Percentiles rank a stretch among this genome's conserved stretches.
Conservation (phyloP, 2,797 vertebrate species). For the Rhynchotus rufescens region DNA sequence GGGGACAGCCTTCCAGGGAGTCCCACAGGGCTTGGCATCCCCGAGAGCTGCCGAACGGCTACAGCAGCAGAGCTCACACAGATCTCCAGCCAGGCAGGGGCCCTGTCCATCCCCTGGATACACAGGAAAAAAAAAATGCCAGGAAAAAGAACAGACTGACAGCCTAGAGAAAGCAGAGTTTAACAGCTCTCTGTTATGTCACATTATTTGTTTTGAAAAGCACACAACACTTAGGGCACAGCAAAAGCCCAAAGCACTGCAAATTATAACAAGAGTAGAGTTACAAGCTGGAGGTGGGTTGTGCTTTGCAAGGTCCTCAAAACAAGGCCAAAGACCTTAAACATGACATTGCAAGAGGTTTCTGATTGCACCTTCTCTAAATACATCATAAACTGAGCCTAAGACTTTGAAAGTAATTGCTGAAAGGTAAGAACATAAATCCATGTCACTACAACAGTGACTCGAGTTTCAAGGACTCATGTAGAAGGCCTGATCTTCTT, state of each 20-base stretch:
- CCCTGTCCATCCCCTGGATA: neutral
- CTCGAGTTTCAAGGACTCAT: fast-evolving
- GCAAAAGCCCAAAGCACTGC: neutral
- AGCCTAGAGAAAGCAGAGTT: neutral
- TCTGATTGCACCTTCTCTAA: neutral
- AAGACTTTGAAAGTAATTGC: neutral
- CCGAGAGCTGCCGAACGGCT: neutral
- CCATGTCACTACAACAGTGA: neutral
- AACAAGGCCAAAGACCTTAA: conserved; percentile 36
- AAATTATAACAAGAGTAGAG: conserved; percentile 16
- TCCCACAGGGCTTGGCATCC: neutral
- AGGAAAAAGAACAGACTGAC: neutral
- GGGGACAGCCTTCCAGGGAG: no score
- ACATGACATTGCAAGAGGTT: neutral
- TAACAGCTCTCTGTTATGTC: conserved; percentile 24
- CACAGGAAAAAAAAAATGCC: fast-evolving
- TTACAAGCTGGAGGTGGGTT: conserved; percentile 2
- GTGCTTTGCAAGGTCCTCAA: neutral
- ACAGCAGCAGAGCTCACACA: neutral
- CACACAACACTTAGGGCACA: neutral
- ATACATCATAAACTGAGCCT: neutral
- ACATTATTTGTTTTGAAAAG: conserved; percentile 30
- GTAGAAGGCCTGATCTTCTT: neutral
- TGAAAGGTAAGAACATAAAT: neutral
- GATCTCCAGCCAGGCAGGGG: fast-evolving